phyloP scores from a whole-genome alignment of 2,113 vertebrate genomes.

The Crotalus tigris region DNA sequence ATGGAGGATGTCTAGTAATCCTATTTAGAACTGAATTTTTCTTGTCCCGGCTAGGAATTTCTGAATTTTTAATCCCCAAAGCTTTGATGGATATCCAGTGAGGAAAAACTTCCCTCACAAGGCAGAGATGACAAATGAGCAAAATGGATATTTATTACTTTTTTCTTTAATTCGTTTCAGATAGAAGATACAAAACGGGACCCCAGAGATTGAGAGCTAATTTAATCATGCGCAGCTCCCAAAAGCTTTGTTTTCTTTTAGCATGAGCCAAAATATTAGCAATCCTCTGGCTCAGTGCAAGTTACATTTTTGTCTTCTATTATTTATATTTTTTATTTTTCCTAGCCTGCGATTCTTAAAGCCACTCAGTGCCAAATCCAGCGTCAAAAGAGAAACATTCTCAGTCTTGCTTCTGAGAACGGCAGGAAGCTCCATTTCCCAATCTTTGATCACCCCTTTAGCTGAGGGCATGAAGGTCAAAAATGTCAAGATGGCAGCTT shows the following conservation, averaged over 20 bases:
- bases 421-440: neutral
- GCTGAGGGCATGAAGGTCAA: neutral
- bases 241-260: neutral
- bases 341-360: neutral
- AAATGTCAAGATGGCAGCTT: neutral
- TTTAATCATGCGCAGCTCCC: neutral
- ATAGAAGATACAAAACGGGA: neutral
- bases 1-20: too few species aligned
- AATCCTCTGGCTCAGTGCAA: neutral
- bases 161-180: neutral
- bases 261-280: neutral
- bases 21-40: too few species aligned
- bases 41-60: too few species aligned
- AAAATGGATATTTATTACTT: neutral
- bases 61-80: neutral
- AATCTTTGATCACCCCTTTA: neutral
- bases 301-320: neutral
- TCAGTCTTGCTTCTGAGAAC: too few species aligned
- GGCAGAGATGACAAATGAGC: neutral
- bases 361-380: neutral
- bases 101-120: neutral
- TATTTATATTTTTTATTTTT: neutral
- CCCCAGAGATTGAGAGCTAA: neutral
- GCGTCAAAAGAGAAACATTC: neutral
- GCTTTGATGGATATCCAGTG: neutral